These are phyloP conservation scores for Spodoptera litura DNA, from an alignment of 1,140 invertebrate genomes.

Conservation along the genomic window DNA sequence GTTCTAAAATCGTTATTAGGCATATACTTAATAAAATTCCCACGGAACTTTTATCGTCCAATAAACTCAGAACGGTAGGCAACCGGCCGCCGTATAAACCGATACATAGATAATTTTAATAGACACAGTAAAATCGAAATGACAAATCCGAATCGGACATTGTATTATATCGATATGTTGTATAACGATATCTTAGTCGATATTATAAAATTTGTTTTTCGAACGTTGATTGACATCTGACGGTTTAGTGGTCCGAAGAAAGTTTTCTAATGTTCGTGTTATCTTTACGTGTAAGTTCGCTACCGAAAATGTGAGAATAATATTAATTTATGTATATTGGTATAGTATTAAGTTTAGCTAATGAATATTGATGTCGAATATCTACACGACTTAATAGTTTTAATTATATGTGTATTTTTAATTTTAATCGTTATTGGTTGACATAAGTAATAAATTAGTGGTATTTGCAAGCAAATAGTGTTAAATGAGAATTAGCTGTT, in stretches of 20 bases:
- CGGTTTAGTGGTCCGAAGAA: slow-evolving; percentile 35
- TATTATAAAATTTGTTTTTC: slow-evolving; percentile 47
- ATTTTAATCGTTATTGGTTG: too few relatives aligned
- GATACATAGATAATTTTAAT: slow-evolving; percentile 78
- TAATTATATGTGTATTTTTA: too few relatives aligned
- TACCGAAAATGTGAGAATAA: slow-evolving; percentile 37
- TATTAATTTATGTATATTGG: too few relatives aligned
- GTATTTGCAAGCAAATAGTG: too few relatives aligned
- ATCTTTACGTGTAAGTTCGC: slow-evolving; percentile 17
- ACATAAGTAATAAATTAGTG: too few relatives aligned
- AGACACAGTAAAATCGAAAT: slow-evolving; percentile 74
- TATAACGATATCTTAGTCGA: slow-evolving; percentile 42
- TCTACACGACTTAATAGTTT: too few relatives aligned
- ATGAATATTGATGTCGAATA: not conserved
- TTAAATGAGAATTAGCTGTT: not conserved
- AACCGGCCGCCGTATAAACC: slow-evolving; percentile 66
- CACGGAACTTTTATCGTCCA: slow-evolving; percentile 39
- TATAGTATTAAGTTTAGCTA: not conserved
- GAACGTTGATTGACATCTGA: slow-evolving; percentile 40
- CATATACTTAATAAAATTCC: slow-evolving; percentile 38
- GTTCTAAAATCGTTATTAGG: slow-evolving; percentile 57
- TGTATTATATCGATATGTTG: slow-evolving; percentile 38
- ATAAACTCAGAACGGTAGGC: slow-evolving; percentile 75
- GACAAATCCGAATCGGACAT: slow-evolving; percentile 60
- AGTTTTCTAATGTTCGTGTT: slow-evolving; percentile 22